Evolutionary conservation across 2,888 invertebrate genomes (phyloP).

Genomic region (Drosophila atroscutellata): DNA sequence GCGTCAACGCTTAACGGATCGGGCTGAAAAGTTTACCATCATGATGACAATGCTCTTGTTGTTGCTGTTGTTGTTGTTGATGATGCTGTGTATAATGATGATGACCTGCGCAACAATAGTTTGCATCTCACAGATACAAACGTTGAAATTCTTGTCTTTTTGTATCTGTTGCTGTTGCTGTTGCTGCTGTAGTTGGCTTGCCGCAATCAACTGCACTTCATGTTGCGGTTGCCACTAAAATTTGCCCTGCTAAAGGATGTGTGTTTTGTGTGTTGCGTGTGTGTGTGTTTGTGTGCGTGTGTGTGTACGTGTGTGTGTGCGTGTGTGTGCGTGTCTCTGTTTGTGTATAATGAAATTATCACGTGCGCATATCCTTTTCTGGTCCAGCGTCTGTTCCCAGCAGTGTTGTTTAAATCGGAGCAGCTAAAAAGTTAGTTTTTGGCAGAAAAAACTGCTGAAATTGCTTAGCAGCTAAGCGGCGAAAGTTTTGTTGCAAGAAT

Average conservation of each 20-base stretch:
- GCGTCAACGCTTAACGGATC: slow-evolving; percentile 45
- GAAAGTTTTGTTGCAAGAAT: background rate
- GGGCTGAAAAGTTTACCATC: slow-evolving; percentile 50
- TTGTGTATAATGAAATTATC: slow-evolving; percentile 80
- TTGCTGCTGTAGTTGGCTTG: slow-evolving; percentile 41
- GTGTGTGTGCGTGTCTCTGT: slow-evolving; percentile 16
- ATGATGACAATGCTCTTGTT: slow-evolving; percentile 6
- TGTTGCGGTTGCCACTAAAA: slow-evolving; percentile 72
- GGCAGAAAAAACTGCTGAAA: background rate
- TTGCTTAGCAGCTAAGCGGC: background rate
- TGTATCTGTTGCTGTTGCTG: slow-evolving; percentile 4
- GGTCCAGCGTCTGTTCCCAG: slow-evolving; percentile 24
- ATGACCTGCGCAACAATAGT: slow-evolving; percentile 76
- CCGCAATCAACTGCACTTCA: slow-evolving; percentile 81
- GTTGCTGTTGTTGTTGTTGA: slow-evolving; percentile 10
- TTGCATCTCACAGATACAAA: slow-evolving; percentile 68
- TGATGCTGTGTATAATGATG: slow-evolving; percentile 32
- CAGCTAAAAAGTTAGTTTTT: background rate
- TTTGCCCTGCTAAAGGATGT: slow-evolving; percentile 40
- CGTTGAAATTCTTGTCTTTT: slow-evolving; percentile 35
- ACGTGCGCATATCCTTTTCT: slow-evolving; percentile 75
- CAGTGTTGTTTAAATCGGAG: background rate
- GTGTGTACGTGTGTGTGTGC: background rate
- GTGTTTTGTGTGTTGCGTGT: slow-evolving; percentile 1
- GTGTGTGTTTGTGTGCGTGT: slow-evolving; percentile 3